Conservation (phyloP, 2,888 invertebrate genomes). For the Rosalia funebris region DNA sequence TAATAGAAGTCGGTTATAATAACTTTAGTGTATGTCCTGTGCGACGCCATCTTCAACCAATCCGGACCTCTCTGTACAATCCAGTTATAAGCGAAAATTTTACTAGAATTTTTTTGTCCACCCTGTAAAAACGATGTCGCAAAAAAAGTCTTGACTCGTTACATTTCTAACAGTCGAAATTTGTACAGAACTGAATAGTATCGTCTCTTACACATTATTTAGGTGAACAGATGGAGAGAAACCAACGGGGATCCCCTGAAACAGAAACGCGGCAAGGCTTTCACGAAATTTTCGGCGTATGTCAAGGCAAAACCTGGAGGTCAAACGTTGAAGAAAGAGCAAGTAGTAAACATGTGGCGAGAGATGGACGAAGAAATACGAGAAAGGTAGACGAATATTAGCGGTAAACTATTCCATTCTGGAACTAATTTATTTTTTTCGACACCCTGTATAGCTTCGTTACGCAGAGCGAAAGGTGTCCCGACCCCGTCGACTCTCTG, state of each 20-base stretch:
- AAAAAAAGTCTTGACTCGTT: too few relatives aligned
- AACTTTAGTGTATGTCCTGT: too few relatives aligned
- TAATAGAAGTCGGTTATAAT: too few relatives aligned
- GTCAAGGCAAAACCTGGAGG: constrained; percentile 65
- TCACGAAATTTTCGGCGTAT: constrained; percentile 70
- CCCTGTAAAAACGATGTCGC: too few relatives aligned
- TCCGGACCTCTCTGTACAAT: too few relatives aligned
- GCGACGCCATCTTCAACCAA: too few relatives aligned
- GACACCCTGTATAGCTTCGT: constrained; percentile 39
- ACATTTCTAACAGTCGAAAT: too few relatives aligned
- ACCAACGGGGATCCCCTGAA: constrained; percentile 65
- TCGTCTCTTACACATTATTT: constrained; percentile 12
- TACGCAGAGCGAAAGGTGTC: constrained; percentile 65
- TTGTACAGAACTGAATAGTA: too few relatives aligned
- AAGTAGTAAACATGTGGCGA: constrained; percentile 76
- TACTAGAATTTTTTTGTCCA: too few relatives aligned
- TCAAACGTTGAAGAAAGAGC: constrained; percentile 42
- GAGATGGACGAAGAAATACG: constrained; percentile 70
- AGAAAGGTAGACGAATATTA: constrained; percentile 62
- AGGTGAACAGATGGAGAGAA: constrained; percentile 71
- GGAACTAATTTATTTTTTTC: neutral
- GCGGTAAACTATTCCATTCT: neutral
- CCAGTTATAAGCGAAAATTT: too few relatives aligned
- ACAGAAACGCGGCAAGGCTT: constrained; percentile 68
- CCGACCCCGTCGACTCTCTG: constrained; percentile 79